These are phyloP conservation scores for Leptatherina wallacei DNA, from an alignment of 2,797 vertebrate genomes.

Conservation along the genomic window DNA sequence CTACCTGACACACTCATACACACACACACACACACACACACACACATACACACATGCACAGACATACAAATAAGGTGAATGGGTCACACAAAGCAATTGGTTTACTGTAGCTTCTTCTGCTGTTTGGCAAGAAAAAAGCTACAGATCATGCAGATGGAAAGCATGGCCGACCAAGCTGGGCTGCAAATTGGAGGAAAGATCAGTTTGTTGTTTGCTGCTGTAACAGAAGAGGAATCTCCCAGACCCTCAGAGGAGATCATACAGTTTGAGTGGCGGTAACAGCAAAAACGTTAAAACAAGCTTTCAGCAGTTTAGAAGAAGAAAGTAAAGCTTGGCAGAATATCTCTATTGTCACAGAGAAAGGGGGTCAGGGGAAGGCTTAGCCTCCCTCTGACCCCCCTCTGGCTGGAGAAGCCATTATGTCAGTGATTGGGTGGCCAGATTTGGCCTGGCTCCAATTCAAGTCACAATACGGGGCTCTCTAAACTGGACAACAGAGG, in stretches of 20 bases:
- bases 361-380: slow-evolving; percentile 27
- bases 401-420: slow-evolving; percentile 66
- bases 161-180: background rate
- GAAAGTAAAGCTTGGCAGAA: slow-evolving; percentile 47
- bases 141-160: background rate
- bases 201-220: slow-evolving; percentile 1
- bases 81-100: background rate
- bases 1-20: slow-evolving; percentile 41
- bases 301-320: slow-evolving; percentile 38
- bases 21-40: slow-evolving; percentile 17
- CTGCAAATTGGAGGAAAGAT: slow-evolving; percentile 3
- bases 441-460: slow-evolving; percentile 36
- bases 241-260: background rate
- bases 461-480: slow-evolving; percentile 25
- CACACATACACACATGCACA: too few species aligned
- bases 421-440: slow-evolving; percentile 47
- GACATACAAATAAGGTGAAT: slow-evolving; percentile 10
- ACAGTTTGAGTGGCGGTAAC: slow-evolving; percentile 32
- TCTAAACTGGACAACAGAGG: slow-evolving; percentile 32
- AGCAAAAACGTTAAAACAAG: slow-evolving; percentile 52
- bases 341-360: slow-evolving; percentile 52
- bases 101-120: slow-evolving; percentile 12
- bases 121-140: slow-evolving; percentile 17
- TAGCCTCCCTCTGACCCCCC: slow-evolving; percentile 54
- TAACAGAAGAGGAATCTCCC: slow-evolving; percentile 1